Conservation (phyloP, 2,888 invertebrate species). For the Agonopterix arenella region DNA sequence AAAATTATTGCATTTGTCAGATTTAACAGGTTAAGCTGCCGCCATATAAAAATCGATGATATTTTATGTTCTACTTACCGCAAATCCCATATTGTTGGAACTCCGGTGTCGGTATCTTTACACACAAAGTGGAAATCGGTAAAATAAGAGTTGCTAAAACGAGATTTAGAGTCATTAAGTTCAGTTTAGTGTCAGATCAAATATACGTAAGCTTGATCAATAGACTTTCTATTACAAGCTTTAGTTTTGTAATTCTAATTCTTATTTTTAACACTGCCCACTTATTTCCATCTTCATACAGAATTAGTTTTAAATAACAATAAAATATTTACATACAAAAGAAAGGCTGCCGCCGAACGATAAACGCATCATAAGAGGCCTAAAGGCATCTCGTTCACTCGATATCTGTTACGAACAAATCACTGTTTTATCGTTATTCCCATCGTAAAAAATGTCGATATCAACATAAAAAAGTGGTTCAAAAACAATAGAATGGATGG, state of each 20-base stretch:
- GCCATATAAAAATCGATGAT: constrained; percentile 34
- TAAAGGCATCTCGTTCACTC: constrained; percentile 49
- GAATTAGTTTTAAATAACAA: constrained; percentile 27
- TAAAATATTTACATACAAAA: constrained; percentile 69
- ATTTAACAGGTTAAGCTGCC: constrained; percentile 20
- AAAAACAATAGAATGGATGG: constrained; percentile 74
- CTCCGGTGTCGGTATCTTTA: constrained; percentile 30
- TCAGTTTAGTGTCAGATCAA: constrained; percentile 47
- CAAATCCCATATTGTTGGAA: constrained; percentile 52
- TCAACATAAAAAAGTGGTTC: constrained; percentile 68
- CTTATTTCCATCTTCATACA: not conserved
- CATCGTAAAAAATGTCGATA: constrained; percentile 75
- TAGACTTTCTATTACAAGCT: constrained; percentile 36
- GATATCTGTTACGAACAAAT: constrained; percentile 71
- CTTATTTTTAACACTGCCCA: not conserved
- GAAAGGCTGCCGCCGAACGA: constrained; percentile 63
- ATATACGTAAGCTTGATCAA: constrained; percentile 41
- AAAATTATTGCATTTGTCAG: constrained; percentile 26
- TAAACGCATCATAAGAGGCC: constrained; percentile 61
- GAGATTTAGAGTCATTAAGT: constrained; percentile 43
- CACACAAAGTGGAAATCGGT: constrained; percentile 25
- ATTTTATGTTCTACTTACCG: constrained; percentile 62
- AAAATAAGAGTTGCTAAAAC: constrained; percentile 30
- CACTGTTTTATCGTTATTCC: constrained; percentile 68
- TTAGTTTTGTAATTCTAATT: constrained; percentile 10